Evolutionary conservation across 2,113 vertebrate genomes (phyloP).

Genomic region (Chinchilla lanigera): DNA sequence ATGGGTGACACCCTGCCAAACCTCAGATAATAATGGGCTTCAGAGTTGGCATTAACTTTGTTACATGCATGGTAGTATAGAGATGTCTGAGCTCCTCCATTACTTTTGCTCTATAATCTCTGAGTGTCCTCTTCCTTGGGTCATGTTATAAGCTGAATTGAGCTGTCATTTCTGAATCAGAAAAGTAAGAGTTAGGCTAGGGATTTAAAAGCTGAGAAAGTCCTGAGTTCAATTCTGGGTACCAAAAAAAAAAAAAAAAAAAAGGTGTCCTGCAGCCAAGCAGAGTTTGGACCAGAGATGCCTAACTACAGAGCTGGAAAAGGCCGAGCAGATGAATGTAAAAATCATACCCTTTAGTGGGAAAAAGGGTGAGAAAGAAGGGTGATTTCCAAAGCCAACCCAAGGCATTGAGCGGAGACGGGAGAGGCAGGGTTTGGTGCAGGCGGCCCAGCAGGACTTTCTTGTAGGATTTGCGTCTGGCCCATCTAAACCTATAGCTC

Average conservation of each 20-base stretch:
- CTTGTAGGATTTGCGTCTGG: background rate
- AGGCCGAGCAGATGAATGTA: background rate
- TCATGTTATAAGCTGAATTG: background rate
- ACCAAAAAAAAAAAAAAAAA: background rate
- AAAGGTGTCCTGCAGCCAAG: background rate
- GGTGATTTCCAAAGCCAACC: background rate
- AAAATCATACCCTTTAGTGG: background rate
- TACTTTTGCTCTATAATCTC: background rate
- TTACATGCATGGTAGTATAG: background rate
- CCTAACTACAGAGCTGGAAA: background rate
- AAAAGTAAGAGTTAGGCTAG: background rate
- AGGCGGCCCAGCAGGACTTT: background rate
- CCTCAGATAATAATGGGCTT: background rate
- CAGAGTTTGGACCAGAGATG: background rate
- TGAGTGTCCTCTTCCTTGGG: background rate
- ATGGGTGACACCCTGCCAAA: background rate
- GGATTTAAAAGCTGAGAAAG: slow-evolving; percentile 14
- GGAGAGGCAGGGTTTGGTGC: background rate
- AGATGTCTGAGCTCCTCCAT: background rate
- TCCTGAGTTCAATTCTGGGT: no score
- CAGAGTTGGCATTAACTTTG: background rate
- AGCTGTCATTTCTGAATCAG: background rate
- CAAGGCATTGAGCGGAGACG: background rate
- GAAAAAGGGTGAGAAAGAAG: background rate
- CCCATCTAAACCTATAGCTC: background rate